Evolutionary conservation across 2,888 invertebrate genomes (phyloP), one percentile per base, ranked within the genome.

Genomic region (Eupithecia dodoneata): DNA sequence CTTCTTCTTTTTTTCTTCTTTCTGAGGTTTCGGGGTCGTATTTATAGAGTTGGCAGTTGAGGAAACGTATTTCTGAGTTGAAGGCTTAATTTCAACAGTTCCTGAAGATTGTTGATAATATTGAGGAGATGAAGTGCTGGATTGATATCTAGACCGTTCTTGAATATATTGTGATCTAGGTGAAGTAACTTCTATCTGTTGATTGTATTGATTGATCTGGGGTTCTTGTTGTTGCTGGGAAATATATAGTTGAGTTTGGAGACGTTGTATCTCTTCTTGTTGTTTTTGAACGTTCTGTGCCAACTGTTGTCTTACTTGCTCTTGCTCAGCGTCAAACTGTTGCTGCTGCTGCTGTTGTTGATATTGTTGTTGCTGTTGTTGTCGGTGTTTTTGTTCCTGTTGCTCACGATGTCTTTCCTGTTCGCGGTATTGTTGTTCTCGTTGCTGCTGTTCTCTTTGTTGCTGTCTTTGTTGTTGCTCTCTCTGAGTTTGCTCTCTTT

Each of bases 1-100:
- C 86, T 95, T 96, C 73, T 95, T 95, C 83, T 96, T 96, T 84
- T 96, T 96, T 75, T 95, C 95, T 74, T 96, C 95, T 77, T 95
- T 95, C 47, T 91, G 86, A 75, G 93, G 88, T 82, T 93, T 92
- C 49, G 93, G 87, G 76, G 93, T 92, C 63, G 92, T 87, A 79
- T 91, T 95, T 71, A 95, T 91, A 2, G 95, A 94, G 75, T 95
- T 95, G 0, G 92, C 87, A 1, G 95, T 93, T 2, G 96, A 93
- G 0, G 95, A 93, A 3, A 90, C 88, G 75, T 95, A 95, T 69
- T 95, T 92, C 59, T 95, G 95, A 4, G 96, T 94, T 0, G 96
- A 93, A 41, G 96, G 93, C 76, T 93, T 93, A 2, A 96, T 93
- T 80, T 95, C 94, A 15, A 95, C 92, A 41, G 94, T 92, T 82